Conservation (phyloP, 23 tunicate genomes). For the Botrylloides violaceus region DNA sequence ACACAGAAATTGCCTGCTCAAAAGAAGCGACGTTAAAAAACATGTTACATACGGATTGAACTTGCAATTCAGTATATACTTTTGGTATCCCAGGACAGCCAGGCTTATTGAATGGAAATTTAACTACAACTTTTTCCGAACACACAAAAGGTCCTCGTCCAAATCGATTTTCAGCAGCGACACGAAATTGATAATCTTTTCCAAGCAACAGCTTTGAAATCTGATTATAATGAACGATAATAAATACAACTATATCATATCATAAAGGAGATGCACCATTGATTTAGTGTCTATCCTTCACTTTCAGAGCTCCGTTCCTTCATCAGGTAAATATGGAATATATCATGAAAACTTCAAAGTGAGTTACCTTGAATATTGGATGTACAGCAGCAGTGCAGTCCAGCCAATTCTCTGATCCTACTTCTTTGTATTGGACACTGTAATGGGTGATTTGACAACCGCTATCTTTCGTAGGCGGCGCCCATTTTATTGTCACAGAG, state of each 20-base stretch:
- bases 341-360: too few species aligned
- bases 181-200: slow-evolving; percentile 85
- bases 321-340: too few species aligned
- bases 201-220: slow-evolving; percentile 42
- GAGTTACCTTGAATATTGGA: slow-evolving; percentile 73
- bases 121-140: slow-evolving; percentile 69
- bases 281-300: too few species aligned
- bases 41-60: slow-evolving; percentile 26
- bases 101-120: slow-evolving; percentile 84
- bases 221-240: not conserved
- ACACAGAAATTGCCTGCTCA: slow-evolving; percentile 22
- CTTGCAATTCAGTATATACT: too few species aligned
- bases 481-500: slow-evolving; percentile 68
- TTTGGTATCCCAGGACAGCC: slow-evolving; percentile 76
- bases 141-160: slow-evolving; percentile 63
- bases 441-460: slow-evolving; percentile 91
- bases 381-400: slow-evolving; percentile 81
- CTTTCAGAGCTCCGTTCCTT: too few species aligned
- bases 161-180: slow-evolving; percentile 86
- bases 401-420: slow-evolving; percentile 67
- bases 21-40: not conserved
- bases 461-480: slow-evolving; percentile 67
- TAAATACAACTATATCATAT: too few species aligned
- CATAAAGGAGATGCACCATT: too few species aligned
- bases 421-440: slow-evolving; percentile 67